phyloP scores from a whole-genome alignment of 2,888 invertebrate species.

The Ametastegia equiseti region DNA sequence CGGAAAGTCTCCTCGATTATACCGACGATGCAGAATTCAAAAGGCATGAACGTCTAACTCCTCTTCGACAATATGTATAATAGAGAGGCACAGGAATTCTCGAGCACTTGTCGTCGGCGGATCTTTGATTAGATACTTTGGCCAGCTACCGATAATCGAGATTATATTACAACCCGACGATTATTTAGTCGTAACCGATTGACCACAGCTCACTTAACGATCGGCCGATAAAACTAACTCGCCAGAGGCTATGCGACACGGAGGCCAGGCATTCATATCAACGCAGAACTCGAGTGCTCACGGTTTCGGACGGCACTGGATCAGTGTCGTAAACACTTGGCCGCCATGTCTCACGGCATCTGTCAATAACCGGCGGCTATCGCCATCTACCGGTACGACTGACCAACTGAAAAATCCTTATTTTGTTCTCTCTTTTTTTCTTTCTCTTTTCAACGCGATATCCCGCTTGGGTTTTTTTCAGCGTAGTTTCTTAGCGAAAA shows the following conservation, averaged over 20 bases:
- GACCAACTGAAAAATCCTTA: conserved; percentile 26
- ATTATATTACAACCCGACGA: conserved; percentile 1
- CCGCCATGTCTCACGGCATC: conserved; percentile 70
- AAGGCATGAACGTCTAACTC: no score
- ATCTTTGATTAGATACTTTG: conserved; percentile 31
- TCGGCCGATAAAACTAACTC: background rate
- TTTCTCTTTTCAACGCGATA: no score
- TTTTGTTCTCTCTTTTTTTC: background rate
- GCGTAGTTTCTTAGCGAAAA: no score
- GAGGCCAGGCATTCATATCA: no score
- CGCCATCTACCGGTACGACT: conserved; percentile 58
- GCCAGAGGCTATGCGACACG: background rate
- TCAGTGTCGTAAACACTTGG: conserved; percentile 74
- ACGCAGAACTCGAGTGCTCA: conserved; percentile 16
- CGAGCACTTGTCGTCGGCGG: background rate
- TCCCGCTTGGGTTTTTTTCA: no score
- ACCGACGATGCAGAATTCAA: no score
- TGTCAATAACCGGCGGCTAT: conserved; percentile 65
- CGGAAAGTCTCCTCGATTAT: conserved; percentile 15
- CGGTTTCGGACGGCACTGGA: conserved; percentile 53
- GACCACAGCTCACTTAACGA: background rate
- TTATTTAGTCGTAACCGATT: background rate
- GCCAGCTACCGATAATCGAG: background rate
- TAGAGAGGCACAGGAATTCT: background rate
- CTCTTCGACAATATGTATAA: no score